A percentile compares a stretch with the other conserved stretches of the same genome.
phyloP scores from a whole-genome alignment of 2,797 vertebrate species.

The Sebastolobus alascanus region DNA sequence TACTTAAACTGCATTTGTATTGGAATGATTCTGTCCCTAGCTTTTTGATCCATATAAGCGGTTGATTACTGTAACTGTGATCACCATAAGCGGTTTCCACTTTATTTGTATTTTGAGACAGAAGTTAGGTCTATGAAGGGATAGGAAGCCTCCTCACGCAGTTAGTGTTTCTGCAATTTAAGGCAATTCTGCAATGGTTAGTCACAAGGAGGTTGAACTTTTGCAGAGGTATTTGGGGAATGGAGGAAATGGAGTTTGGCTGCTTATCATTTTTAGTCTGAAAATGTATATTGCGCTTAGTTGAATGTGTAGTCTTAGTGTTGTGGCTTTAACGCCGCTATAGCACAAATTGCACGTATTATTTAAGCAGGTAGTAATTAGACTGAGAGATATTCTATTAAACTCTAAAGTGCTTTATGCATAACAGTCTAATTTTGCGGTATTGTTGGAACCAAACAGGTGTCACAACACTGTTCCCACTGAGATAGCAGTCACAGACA shows the following conservation, averaged over 20 bases:
- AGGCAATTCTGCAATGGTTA: background rate
- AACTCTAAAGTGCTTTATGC: slow-evolving; percentile 11
- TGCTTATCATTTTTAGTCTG: background rate
- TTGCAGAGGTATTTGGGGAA: background rate
- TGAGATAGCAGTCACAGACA: background rate
- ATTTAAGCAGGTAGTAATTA: background rate
- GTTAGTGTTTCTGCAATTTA: background rate
- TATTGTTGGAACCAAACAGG: background rate
- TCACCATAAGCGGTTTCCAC: background rate
- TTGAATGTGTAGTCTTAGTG: slow-evolving; percentile 2
- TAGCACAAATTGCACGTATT: background rate
- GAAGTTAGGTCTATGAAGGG: background rate
- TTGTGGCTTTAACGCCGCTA: background rate
- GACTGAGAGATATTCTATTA: slow-evolving; percentile 2
- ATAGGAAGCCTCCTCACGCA: background rate
- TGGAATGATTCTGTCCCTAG: background rate
- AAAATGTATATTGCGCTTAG: slow-evolving; percentile 1
- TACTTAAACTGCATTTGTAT: background rate
- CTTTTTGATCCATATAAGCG: background rate
- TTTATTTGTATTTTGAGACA: background rate
- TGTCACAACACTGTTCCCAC: background rate
- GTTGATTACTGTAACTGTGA: too few species aligned
- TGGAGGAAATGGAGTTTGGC: background rate
- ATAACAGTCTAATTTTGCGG: background rate
- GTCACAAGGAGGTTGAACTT: background rate